A percentile compares a stretch with the other conserved stretches of the same genome.
Conservation (phyloP, 2,113 vertebrate genomes). For the Pantherophis guttatus region DNA sequence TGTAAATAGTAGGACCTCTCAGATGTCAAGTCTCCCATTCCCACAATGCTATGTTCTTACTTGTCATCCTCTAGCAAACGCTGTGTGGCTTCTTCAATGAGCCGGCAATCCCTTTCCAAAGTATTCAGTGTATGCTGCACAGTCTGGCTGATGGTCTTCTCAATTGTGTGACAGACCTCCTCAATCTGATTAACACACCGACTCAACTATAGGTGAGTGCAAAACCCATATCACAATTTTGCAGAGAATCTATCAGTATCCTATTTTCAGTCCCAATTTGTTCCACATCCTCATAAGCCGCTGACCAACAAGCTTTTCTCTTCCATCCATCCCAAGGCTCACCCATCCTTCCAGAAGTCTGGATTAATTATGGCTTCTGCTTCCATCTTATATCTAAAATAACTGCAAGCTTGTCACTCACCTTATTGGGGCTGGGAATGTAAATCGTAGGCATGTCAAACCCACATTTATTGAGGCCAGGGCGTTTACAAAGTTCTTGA, state of each 20-base stretch:
- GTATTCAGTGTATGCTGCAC: slow-evolving; percentile 82
- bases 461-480: slow-evolving; percentile 82
- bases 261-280: not conserved
- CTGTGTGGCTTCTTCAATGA: slow-evolving; percentile 69
- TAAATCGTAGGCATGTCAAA: slow-evolving; percentile 86
- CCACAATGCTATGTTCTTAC: slow-evolving; percentile 45
- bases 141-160: slow-evolving; percentile 81
- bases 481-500: slow-evolving; percentile 81
- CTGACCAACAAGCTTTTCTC: not conserved
- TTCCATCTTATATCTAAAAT: not conserved
- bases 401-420: slow-evolving; percentile 19
- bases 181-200: slow-evolving; percentile 83
- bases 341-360: not conserved
- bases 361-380: not conserved
- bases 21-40: not conserved
- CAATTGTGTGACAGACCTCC: slow-evolving; percentile 75
- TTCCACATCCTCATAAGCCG: not conserved
- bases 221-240: not conserved
- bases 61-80: slow-evolving; percentile 64
- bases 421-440: slow-evolving; percentile 75
- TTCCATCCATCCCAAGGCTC: not conserved
- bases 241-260: not conserved
- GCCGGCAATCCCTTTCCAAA: slow-evolving; percentile 79
- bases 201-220: slow-evolving; percentile 62
- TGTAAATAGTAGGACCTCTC: not conserved